phyloP scores from a whole-genome alignment of 2,888 invertebrate species.

The Stratiomys singularior region DNA sequence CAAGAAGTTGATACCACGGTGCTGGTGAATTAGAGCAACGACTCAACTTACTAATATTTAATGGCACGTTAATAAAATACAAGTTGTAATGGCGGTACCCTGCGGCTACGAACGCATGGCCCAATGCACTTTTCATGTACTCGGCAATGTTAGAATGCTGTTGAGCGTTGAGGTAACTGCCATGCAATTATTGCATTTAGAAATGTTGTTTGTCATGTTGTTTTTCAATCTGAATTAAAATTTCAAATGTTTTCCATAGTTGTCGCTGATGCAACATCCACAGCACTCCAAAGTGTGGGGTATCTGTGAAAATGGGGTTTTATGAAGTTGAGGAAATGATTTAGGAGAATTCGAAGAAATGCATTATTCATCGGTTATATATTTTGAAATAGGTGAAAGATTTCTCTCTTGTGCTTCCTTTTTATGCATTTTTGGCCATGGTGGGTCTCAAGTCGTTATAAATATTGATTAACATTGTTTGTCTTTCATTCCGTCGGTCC shows the following conservation, averaged over 20 bases:
- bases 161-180: slow-evolving; percentile 4
- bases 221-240: slow-evolving; percentile 21
- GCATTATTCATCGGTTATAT: slow-evolving; percentile 25
- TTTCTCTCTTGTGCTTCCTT: slow-evolving; percentile 8
- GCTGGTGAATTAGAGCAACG: slow-evolving; percentile 32
- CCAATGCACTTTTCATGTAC: neutral
- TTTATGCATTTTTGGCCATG: neutral
- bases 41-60: slow-evolving; percentile 16
- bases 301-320: neutral
- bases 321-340: slow-evolving; percentile 24
- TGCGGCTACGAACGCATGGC: neutral
- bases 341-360: slow-evolving; percentile 4
- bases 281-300: neutral
- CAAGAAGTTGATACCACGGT: neutral
- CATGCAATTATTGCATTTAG: slow-evolving; percentile 19
- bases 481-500: no score
- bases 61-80: slow-evolving; percentile 12
- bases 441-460: neutral
- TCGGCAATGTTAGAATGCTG: slow-evolving; percentile 17
- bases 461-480: neutral
- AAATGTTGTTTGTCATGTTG: slow-evolving; percentile 34
- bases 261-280: neutral
- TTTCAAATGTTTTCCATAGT: neutral
- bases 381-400: neutral
- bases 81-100: neutral